Conservation (phyloP, 1,140 invertebrate species). For the Pissodes strobi region DNA sequence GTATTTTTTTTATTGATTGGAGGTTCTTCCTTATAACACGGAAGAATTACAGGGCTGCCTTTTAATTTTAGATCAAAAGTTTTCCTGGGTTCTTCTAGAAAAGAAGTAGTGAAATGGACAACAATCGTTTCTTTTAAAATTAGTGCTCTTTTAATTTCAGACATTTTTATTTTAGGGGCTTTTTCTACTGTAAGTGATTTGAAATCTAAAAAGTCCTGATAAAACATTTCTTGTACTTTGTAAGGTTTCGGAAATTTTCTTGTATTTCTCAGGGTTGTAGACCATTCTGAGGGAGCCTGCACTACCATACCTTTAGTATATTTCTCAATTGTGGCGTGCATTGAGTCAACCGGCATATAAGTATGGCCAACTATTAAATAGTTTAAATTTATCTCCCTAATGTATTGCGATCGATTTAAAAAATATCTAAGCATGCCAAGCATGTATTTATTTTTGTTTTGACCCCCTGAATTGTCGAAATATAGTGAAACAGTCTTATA, state of each 20-base stretch:
- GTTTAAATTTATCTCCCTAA: neutral
- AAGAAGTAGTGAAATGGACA: neutral
- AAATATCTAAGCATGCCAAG: neutral
- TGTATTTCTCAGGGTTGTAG: neutral
- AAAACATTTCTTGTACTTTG: neutral
- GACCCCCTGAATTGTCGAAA: neutral
- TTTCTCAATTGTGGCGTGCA: conserved; percentile 18
- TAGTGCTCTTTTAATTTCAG: neutral
- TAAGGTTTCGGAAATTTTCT: neutral
- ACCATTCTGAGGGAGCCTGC: neutral
- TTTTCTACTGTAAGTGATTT: neutral
- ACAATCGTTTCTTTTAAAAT: neutral
- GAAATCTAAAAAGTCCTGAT: neutral
- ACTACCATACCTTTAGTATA: neutral
- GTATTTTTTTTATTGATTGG: neutral
- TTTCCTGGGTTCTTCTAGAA: neutral
- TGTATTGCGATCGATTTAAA: neutral
- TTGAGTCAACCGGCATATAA: conserved; percentile 9
- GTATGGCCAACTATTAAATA: conserved; percentile 14
- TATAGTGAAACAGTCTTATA: neutral
- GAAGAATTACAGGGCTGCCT: neutral
- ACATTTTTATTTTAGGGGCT: neutral
- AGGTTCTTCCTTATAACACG: neutral
- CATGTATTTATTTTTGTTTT: neutral
- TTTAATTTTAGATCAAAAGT: neutral